phyloP scores from a whole-genome alignment of 2,113 vertebrate species.

The Morone saxatilis region DNA sequence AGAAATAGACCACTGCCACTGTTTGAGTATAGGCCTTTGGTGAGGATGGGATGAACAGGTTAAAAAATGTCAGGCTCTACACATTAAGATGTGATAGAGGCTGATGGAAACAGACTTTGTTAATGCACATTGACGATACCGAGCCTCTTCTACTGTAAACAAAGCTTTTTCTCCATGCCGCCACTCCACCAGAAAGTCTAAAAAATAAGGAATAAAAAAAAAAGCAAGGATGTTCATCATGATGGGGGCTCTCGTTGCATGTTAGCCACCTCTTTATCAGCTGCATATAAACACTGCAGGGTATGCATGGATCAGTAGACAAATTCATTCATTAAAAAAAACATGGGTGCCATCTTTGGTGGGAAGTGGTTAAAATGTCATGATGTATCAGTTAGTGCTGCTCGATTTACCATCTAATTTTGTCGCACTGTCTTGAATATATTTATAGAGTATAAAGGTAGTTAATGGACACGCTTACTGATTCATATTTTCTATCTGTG shows the following conservation, averaged over 20 bases:
- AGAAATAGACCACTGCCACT: neutral
- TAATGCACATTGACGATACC: neutral
- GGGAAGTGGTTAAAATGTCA: neutral
- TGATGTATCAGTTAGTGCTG: neutral
- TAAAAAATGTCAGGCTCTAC: neutral
- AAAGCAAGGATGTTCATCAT: neutral
- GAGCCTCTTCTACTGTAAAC: neutral
- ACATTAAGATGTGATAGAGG: neutral
- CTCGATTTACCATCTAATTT: neutral
- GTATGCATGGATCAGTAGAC: no score
- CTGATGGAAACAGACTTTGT: conserved; percentile 13
- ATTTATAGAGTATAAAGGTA: neutral
- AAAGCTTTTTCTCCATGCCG: neutral
- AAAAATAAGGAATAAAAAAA: neutral
- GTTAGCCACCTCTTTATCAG: neutral
- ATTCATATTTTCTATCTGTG: no score
- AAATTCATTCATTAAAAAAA: neutral
- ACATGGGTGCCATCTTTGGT: no score
- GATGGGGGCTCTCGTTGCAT: neutral
- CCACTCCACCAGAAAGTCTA: conserved; percentile 2
- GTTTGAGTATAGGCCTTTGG: neutral
- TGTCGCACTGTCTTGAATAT: neutral
- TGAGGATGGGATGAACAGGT: neutral
- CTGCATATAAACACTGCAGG: neutral
- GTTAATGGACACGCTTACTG: neutral